Evolutionary conservation across 1,140 invertebrate species (phyloP).

Genomic region (Drosophila mojavensis): DNA sequence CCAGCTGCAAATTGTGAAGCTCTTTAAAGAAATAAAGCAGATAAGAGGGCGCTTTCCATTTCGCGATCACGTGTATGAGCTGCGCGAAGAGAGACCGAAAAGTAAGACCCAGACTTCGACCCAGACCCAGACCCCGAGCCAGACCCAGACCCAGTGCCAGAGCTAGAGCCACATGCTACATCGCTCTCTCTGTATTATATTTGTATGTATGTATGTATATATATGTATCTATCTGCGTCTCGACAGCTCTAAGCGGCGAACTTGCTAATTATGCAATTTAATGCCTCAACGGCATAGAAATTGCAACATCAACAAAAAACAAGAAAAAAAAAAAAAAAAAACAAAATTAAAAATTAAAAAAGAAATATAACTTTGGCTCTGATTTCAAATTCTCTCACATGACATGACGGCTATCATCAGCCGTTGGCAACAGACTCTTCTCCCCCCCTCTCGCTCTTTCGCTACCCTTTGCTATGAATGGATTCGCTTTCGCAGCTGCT

Average conservation of each 20-base stretch:
- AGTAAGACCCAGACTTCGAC: slow-evolving; percentile 22
- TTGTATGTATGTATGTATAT: not conserved
- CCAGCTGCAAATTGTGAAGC: slow-evolving; percentile 49
- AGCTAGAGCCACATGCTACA: slow-evolving; percentile 17
- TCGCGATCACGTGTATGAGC: slow-evolving; percentile 63
- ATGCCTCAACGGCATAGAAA: slow-evolving; percentile 50
- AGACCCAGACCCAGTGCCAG: not conserved
- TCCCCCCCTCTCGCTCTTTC: not conserved
- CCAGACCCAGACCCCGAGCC: slow-evolving; percentile 27
- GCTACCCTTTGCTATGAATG: slow-evolving; percentile 5
- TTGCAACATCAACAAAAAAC: slow-evolving; percentile 43
- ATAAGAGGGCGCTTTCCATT: slow-evolving; percentile 64
- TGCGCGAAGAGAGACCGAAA: slow-evolving; percentile 4
- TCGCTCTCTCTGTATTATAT: not conserved
- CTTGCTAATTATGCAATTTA: slow-evolving; percentile 75
- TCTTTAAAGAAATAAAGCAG: slow-evolving; percentile 24
- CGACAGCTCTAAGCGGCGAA: slow-evolving; percentile 27
- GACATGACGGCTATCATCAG: slow-evolving; percentile 15
- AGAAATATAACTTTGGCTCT: slow-evolving; percentile 15
- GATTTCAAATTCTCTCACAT: slow-evolving; percentile 50
- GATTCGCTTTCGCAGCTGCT: slow-evolving; percentile 35
- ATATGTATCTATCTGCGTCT: not conserved
- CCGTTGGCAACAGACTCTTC: slow-evolving; percentile 24
- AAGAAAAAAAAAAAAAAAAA: slow-evolving; percentile 21
- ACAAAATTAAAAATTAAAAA: too few relatives aligned